Evolutionary conservation across 1,140 invertebrate genomes (phyloP).

Genomic region (Apolygus lucorum): DNA sequence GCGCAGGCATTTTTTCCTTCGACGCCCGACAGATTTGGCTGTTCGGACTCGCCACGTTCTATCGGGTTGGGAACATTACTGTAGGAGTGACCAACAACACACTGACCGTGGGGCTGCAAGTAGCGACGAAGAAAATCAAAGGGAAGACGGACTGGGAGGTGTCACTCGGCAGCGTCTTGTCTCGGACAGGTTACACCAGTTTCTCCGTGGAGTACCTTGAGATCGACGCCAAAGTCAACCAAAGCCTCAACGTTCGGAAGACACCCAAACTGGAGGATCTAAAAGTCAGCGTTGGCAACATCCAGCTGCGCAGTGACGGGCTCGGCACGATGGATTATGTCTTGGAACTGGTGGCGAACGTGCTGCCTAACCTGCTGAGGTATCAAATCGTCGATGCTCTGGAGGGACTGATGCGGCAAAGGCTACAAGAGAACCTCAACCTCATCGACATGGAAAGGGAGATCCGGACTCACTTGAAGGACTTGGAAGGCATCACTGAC

Average conservation of each 20-base stretch:
- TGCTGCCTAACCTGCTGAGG: slow-evolving; percentile 69
- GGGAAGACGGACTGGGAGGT: slow-evolving; percentile 71
- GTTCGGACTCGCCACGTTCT: slow-evolving; percentile 67
- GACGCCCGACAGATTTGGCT: slow-evolving; percentile 59
- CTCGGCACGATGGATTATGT: slow-evolving; percentile 72
- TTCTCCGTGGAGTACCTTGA: slow-evolving; percentile 63
- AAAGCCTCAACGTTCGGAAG: slow-evolving; percentile 65
- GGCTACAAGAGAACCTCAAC: slow-evolving; percentile 58
- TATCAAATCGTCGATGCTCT: slow-evolving; percentile 76
- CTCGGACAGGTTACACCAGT: slow-evolving; percentile 56
- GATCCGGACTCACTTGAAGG: slow-evolving; percentile 46
- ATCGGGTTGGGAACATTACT: slow-evolving; percentile 67
- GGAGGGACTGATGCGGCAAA: slow-evolving; percentile 59
- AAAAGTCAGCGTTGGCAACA: slow-evolving; percentile 71
- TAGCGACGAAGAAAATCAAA: slow-evolving; percentile 66
- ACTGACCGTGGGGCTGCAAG: slow-evolving; percentile 51
- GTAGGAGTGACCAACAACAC: slow-evolving; percentile 62
- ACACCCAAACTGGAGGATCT: slow-evolving; percentile 58
- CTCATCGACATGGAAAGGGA: slow-evolving; percentile 60
- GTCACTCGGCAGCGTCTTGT: slow-evolving; percentile 54
- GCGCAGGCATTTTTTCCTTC: slow-evolving; percentile 55
- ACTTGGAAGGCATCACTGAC: slow-evolving; percentile 4
- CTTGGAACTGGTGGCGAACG: slow-evolving; percentile 64
- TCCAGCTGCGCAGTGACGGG: slow-evolving; percentile 59
- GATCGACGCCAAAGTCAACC: slow-evolving; percentile 54